phyloP scores from a whole-genome alignment of 2,797 vertebrate genomes.

The Dendrocincla fuliginosa region DNA sequence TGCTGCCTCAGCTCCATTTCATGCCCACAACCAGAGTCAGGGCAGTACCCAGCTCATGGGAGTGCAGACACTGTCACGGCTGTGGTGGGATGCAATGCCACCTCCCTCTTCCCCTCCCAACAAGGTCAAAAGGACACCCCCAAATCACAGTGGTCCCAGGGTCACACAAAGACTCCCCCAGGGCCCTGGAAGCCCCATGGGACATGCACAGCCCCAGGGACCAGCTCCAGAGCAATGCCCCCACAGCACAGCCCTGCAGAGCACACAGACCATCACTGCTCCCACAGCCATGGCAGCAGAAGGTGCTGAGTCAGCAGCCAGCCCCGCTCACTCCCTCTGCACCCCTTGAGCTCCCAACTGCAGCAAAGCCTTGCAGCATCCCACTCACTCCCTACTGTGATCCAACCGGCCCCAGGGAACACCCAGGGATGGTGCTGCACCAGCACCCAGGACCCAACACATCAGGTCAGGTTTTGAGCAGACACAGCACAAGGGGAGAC shows the following conservation, averaged over 20 bases:
- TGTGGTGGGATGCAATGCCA: accelerated
- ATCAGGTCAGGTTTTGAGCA: neutral
- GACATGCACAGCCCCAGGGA: neutral
- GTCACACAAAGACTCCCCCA: accelerated
- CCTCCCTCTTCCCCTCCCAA: neutral
- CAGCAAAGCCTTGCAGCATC: neutral
- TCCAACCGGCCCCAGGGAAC: neutral
- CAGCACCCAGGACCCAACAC: neutral
- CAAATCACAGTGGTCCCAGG: neutral
- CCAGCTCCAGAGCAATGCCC: accelerated
- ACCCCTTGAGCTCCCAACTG: accelerated
- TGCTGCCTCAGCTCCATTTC: neutral
- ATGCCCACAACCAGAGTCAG: neutral
- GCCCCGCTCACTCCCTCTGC: accelerated
- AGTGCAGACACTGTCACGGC: neutral
- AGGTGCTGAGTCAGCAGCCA: neutral
- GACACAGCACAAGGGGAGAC: accelerated
- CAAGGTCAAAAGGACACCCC: neutral
- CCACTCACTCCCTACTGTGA: accelerated
- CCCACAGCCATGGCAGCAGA: neutral
- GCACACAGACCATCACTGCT: neutral
- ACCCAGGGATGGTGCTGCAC: neutral
- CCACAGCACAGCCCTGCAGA: accelerated
- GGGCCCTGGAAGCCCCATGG: neutral
- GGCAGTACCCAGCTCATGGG: accelerated